phyloP scores from a whole-genome alignment of 2,888 invertebrate genomes.

The Cosmorhoe ocellata region DNA sequence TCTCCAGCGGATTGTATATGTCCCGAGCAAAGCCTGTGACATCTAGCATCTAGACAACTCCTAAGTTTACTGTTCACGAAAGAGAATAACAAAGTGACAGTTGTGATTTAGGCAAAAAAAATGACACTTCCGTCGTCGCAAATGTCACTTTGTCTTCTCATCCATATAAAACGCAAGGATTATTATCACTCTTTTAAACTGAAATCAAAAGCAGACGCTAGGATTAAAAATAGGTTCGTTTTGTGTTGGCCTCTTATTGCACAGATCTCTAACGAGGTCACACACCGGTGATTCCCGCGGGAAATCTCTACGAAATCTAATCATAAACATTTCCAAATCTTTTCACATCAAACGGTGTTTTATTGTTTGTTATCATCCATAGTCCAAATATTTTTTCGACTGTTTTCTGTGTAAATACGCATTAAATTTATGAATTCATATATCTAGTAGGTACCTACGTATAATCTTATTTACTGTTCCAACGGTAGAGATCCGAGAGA shows the following conservation, averaged over 20 bases:
- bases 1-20: no score
- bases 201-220: no score
- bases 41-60: no score
- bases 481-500: neutral
- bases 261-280: conserved; percentile 8
- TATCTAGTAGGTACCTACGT: neutral
- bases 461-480: neutral
- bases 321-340: conserved; percentile 15
- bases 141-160: no score
- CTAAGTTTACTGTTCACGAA: no score
- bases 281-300: conserved; percentile 6
- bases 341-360: conserved; percentile 5
- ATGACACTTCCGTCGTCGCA: no score
- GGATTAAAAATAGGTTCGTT: no score
- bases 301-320: conserved; percentile 15
- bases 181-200: no score
- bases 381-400: conserved; percentile 5
- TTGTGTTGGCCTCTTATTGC: neutral
- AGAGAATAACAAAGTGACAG: no score
- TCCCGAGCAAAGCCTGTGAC: no score
- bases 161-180: no score
- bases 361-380: neutral
- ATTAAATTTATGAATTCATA: neutral
- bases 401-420: conserved; percentile 3
- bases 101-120: no score